A percentile compares a stretch with the other conserved stretches of the same genome.
phyloP scores from a whole-genome alignment of 2,888 invertebrate genomes.

The Encarsia formosa region DNA sequence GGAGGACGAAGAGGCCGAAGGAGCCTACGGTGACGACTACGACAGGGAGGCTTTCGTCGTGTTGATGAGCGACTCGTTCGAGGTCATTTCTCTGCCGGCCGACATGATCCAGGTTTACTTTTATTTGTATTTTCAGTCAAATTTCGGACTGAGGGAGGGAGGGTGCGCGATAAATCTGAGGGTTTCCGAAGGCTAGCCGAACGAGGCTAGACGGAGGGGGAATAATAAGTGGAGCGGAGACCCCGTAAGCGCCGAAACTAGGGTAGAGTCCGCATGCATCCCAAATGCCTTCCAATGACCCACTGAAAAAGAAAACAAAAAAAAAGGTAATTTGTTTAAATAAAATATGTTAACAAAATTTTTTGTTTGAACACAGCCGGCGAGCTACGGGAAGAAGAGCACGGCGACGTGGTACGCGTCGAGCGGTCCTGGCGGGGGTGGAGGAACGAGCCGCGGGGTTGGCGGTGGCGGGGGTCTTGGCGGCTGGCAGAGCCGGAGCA shows the following conservation, averaged over 20 bases:
- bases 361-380: slow-evolving; percentile 58
- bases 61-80: slow-evolving; percentile 51
- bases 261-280: slow-evolving; percentile 25
- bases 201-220: neutral
- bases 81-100: slow-evolving; percentile 50
- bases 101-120: slow-evolving; percentile 47
- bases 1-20: slow-evolving; percentile 27
- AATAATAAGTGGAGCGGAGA: neutral
- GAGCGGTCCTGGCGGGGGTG: slow-evolving; percentile 50
- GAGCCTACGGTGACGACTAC: slow-evolving; percentile 2
- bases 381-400: slow-evolving; percentile 87
- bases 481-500: slow-evolving; percentile 60
- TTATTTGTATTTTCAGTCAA: neutral
- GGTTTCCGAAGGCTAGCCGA: no score
- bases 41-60: slow-evolving; percentile 46
- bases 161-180: no score
- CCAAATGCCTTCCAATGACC: no score
- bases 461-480: slow-evolving; percentile 39
- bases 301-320: no score
- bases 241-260: slow-evolving; percentile 6
- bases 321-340: no score
- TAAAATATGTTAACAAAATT: no score
- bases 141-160: no score
- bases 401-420: slow-evolving; percentile 79
- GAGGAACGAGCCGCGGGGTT: slow-evolving; percentile 49